These are phyloP conservation scores for Pollenia angustigena DNA, from an alignment of 2,888 invertebrate species.

Conservation along the genomic window DNA sequence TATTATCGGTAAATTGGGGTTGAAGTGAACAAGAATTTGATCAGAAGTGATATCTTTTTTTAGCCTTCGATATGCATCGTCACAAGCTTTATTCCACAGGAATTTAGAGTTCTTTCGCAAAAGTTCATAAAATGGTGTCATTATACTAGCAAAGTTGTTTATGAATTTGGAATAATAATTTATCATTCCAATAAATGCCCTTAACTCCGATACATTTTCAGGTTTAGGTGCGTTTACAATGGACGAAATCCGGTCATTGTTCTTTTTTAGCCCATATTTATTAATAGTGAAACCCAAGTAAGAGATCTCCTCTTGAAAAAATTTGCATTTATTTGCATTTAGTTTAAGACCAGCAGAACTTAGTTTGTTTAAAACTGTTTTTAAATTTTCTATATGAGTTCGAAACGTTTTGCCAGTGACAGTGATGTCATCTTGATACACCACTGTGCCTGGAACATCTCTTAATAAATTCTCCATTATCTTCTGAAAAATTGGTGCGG, in stretches of 20 bases:
- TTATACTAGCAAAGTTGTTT: slow-evolving; percentile 4
- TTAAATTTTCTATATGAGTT: slow-evolving; percentile 30
- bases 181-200: slow-evolving; percentile 14
- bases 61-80: no score
- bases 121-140: slow-evolving; percentile 28
- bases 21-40: no score
- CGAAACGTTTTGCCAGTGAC: slow-evolving; percentile 18
- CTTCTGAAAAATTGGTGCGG: slow-evolving; percentile 57
- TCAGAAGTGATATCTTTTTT: no score
- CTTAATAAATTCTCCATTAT: slow-evolving; percentile 63
- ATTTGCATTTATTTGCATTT: slow-evolving; percentile 30
- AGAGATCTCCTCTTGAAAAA: slow-evolving; percentile 34
- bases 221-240: slow-evolving; percentile 16
- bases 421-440: no score
- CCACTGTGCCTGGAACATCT: slow-evolving; percentile 54
- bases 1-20: no score
- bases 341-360: slow-evolving; percentile 47
- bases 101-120: slow-evolving; percentile 35
- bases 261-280: slow-evolving; percentile 17
- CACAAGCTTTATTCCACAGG: no score
- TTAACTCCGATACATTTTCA: slow-evolving; percentile 11
- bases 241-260: neutral
- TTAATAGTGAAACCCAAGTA: slow-evolving; percentile 16
- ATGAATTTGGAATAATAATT: neutral
- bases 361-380: slow-evolving; percentile 66